phyloP scores from a whole-genome alignment of 2,797 vertebrate species.

The Ptychobarbus kaznakovi region DNA sequence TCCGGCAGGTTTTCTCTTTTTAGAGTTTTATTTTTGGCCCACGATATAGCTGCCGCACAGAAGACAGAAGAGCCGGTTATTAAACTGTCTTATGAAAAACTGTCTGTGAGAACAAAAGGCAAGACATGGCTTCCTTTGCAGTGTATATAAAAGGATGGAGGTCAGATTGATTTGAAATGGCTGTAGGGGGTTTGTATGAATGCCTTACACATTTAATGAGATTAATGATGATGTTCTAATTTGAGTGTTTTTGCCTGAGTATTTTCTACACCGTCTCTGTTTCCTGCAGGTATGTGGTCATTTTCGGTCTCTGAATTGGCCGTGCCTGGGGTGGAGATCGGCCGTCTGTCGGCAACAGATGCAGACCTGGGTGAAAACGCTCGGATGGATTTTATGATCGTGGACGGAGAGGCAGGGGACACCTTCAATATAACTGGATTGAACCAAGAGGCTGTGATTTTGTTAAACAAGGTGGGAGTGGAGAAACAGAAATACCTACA shows the following conservation, averaged over 20 bases:
- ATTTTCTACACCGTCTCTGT: conserved; percentile 24
- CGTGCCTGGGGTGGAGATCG: conserved; percentile 85
- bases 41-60: neutral
- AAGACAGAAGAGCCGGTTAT: conserved; percentile 19
- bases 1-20: conserved; percentile 28
- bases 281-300: conserved; percentile 82
- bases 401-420: conserved; percentile 81
- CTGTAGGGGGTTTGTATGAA: neutral
- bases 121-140: neutral
- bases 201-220: neutral
- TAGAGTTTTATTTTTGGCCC: conserved; percentile 27
- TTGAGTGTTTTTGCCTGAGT: neutral
- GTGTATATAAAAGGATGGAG: neutral
- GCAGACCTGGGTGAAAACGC: conserved; percentile 88
- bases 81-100: conserved; percentile 21
- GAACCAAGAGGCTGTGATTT: conserved; percentile 83
- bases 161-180: conserved; percentile 27
- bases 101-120: conserved; percentile 5
- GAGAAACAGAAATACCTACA: neutral
- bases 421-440: conserved; percentile 84
- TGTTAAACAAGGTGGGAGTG: conserved; percentile 77
- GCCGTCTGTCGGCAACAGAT: conserved; percentile 85
- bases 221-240: conserved; percentile 24
- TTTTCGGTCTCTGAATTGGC: conserved; percentile 89
- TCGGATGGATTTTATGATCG: conserved; percentile 84